A percentile compares a stretch with the other conserved stretches of the same genome.
phyloP scores from a whole-genome alignment of 2,797 vertebrate species.

The Alauda arvensis region DNA sequence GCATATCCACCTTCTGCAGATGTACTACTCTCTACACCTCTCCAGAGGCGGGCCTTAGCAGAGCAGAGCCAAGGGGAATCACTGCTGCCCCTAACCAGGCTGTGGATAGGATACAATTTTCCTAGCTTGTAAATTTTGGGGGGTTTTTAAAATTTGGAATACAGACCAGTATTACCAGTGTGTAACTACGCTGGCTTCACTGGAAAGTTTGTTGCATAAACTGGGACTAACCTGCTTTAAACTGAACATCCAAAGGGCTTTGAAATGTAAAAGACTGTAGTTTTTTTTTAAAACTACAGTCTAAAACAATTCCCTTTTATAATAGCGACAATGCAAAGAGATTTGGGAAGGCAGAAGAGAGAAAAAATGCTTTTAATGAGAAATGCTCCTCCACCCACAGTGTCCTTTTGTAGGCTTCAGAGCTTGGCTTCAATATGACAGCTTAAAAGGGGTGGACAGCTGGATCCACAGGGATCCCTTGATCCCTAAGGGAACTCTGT shows the following conservation, averaged over 20 bases:
- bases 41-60: neutral
- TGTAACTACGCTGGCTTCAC: neutral
- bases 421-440: neutral
- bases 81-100: neutral
- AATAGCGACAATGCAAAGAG: neutral
- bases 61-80: neutral
- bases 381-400: neutral
- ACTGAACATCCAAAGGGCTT: conserved; percentile 7
- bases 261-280: conserved; percentile 37
- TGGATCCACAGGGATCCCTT: neutral
- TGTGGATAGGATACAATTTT: neutral
- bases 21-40: too few relatives aligned
- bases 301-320: conserved; percentile 28
- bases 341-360: conserved; percentile 25
- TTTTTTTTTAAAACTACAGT: neutral
- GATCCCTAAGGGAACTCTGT: neutral
- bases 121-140: neutral
- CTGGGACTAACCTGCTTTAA: conserved; percentile 7
- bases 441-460: neutral
- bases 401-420: conserved; percentile 1
- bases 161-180: neutral
- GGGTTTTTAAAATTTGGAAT: neutral
- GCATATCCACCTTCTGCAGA: neutral
- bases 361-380: conserved; percentile 32
- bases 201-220: neutral